Evolutionary conservation across 2,797 vertebrate genomes (phyloP), one percentile per base, ranked within the genome.

Genomic region (Podarcis siculus): DNA sequence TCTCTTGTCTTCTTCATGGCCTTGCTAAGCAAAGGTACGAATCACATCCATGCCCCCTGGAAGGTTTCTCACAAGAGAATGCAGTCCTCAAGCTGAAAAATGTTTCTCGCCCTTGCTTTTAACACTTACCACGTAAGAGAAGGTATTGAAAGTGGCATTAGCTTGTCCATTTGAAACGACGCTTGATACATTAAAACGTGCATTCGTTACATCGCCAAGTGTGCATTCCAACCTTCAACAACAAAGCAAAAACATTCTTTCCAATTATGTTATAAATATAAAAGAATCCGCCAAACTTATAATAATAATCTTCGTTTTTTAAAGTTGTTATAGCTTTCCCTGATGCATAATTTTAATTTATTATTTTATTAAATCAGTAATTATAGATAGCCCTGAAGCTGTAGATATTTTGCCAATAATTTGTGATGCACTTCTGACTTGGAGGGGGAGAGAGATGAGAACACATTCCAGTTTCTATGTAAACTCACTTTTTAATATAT

Each of bases 41-140:
- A 23, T 64, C 19, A 64, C 61, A 64, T 23, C 61, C 61, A 64
- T 64, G 61, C 17, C 61, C 61, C 61, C 61, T 64, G 61, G 21
- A 64, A 64, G 61, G 61, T 64, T 64, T 21, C 61, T 23, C 21
- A 23, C 61, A 61, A 61, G 21, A 49, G 12, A 49, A 49, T 49
- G 49, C 49, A 55, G 49, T 15, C 3, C 49, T 55, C 49, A 55
- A 55, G 49, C 49, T 15, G 13, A 55, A 55, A 55, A 55, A 71
- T 15, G 15, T 71, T 71, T 15, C n/a, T 55, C 13, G 49, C 49
- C 49, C 13, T 55, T 21, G 35, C 9, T 72, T 61, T 78, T 32
- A 90, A 75, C 75, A 89, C 98, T 98, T 97, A 99, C 99, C 97
- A 99, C 98, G 0, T 98, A 99, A 0, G 97, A 98, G 95, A 99